Conservation (phyloP, 2,797 vertebrate genomes). For the Aphelocoma californica region DNA sequence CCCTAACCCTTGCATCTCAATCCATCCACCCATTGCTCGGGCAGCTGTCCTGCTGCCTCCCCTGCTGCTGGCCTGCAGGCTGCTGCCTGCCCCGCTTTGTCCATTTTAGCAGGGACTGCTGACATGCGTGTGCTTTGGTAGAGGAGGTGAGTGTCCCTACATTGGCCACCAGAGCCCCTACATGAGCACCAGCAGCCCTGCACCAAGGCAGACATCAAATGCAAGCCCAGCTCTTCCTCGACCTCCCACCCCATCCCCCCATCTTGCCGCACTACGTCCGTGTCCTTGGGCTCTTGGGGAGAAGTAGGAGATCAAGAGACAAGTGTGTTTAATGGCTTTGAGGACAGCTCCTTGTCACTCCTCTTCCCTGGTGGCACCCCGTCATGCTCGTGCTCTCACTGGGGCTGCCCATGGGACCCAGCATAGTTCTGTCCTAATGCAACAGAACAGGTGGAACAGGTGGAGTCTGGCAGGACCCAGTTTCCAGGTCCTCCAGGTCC, state of each 20-base stretch:
- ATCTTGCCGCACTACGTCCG: not conserved
- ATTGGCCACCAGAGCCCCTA: not conserved
- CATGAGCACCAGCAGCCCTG: not conserved
- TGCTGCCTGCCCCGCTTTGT: not conserved
- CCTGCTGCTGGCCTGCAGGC: not conserved
- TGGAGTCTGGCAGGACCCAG: not conserved
- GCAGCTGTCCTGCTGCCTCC: not conserved
- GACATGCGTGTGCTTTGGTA: not conserved
- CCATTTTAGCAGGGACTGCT: not conserved
- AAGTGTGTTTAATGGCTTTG: not conserved
- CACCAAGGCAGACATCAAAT: not conserved
- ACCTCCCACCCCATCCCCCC: not conserved
- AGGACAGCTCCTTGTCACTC: not conserved
- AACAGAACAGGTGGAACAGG: not conserved
- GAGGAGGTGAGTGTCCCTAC: not conserved
- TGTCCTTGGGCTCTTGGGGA: not conserved
- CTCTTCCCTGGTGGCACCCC: fast-evolving
- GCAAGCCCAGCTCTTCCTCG: not conserved
- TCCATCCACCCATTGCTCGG: not conserved
- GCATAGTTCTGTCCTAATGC: not conserved
- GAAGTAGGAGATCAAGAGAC: not conserved
- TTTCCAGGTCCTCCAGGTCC: not conserved
- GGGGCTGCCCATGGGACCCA: not conserved
- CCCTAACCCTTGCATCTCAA: not conserved
- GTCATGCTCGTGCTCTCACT: fast-evolving